Base-by-base conservation (phyloP, 2,113 vertebrate genomes). In the Zeus faber region DNA sequence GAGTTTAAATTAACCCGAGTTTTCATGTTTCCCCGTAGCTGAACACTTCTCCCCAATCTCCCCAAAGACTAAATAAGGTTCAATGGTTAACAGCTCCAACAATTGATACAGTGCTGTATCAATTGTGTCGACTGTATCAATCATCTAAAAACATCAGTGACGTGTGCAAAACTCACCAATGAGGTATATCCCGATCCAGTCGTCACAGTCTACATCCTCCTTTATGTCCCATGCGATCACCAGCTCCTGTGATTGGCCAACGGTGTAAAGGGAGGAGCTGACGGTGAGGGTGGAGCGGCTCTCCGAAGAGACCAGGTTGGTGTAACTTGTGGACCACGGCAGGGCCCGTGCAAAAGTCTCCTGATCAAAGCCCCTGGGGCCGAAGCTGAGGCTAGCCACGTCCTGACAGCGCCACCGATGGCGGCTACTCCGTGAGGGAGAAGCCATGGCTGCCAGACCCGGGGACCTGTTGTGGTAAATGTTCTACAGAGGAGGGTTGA, bases 111-210 rank as follows among this genome's bases (percentile, higher is more conserved):
- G n/a, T n/a, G n/a, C n/a, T n/a, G n/a, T n/a, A n/a, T n/a, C n/a
- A n/a, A n/a, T n/a, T n/a, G n/a, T n/a, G n/a, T n/a, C n/a, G n/a
- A n/a, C n/a, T n/a, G n/a, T n/a, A n/a, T n/a, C n/a, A n/a, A n/a
- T n/a, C n/a, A n/a, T n/a, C n/a, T n/a, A n/a, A n/a, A n/a, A n/a
- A n/a, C n/a, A n/a, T n/a, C n/a, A n/a, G n/a, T n/a, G n/a, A n/a
- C n/a, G n/a, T n/a, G n/a, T n/a, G n/a, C n/a, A 2, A n/a, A 9
- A 70, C 93, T 93, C 69, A 99, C 97, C 95, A 4, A 96, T 87
- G 31, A 92, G 91, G 79, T 99, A 99, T 95, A 99, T 98, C 81
- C 97, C 97, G 0, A 99, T 98, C 97, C 96, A 99, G 79, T 99
- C 96, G 8, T 95, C 95, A 3, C 96, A 92, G 11, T 99, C 97